Evolutionary conservation across 1,140 invertebrate species (phyloP).

Genomic region (Centruroides vittatus): DNA sequence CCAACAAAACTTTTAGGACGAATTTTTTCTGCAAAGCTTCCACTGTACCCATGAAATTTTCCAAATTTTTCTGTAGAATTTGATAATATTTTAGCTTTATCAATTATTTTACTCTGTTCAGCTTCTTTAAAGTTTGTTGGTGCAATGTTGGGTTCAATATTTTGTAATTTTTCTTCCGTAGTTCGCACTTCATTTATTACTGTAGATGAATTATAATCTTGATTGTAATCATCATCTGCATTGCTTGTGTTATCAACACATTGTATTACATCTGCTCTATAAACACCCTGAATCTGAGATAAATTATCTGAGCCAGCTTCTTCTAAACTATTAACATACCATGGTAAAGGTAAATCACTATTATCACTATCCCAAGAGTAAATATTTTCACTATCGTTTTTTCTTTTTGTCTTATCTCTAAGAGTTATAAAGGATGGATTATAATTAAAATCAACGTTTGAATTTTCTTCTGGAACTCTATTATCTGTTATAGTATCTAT

Average conservation of each 20-base stretch:
- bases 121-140: not conserved
- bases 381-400: not conserved
- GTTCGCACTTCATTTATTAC: not conserved
- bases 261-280: not conserved
- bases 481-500: not conserved
- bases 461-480: conserved; percentile 4
- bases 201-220: not conserved
- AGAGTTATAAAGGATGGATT: conserved; percentile 7
- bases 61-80: conserved; percentile 2
- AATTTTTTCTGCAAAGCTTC: conserved; percentile 19
- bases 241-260: not conserved
- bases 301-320: not conserved
- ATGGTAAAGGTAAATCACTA: conserved; percentile 1
- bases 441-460: not conserved
- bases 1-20: conserved; percentile 14
- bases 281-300: not conserved
- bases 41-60: conserved; percentile 17
- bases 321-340: not conserved
- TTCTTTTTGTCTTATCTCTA: conserved; percentile 1
- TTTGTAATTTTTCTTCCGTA: not conserved
- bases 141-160: not conserved
- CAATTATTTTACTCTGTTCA: too few species aligned
- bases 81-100: not conserved
- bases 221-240: not conserved
- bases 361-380: conserved; percentile 13